Conservation (phyloP, 2,797 vertebrate genomes). For the Urosaurus nigricauda region DNA sequence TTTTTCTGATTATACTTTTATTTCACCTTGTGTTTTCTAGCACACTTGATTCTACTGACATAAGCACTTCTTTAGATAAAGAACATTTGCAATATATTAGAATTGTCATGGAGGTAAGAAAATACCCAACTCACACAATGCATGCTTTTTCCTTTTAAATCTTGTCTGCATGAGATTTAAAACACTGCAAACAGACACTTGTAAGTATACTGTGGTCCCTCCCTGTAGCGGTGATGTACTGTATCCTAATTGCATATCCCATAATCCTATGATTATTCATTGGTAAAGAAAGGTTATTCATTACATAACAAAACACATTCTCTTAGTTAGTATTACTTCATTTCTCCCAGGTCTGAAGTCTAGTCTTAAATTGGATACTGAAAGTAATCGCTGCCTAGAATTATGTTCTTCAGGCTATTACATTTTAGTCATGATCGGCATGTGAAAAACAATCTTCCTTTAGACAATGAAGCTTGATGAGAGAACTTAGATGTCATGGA, state of each 20-base stretch:
- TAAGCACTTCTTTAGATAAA: too few species aligned
- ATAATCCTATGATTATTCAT: not conserved
- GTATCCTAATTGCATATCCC: not conserved
- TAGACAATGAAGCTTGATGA: not conserved
- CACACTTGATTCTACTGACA: too few species aligned
- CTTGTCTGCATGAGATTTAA: too few species aligned
- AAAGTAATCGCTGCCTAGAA: not conserved
- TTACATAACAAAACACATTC: too few species aligned
- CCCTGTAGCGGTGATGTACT: not conserved
- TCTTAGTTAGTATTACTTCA: not conserved
- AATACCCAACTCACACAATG: too few species aligned
- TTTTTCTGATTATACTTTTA: too few species aligned
- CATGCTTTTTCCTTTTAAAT: too few species aligned
- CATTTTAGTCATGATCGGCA: not conserved
- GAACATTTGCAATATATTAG: too few species aligned
- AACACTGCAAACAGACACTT: not conserved
- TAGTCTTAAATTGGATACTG: not conserved
- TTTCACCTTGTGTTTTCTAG: too few species aligned
- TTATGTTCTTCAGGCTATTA: not conserved
- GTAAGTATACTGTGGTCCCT: not conserved
- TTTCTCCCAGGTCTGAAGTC: not conserved
- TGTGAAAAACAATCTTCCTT: not conserved
- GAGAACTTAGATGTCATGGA: not conserved
- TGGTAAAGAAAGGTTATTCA: not conserved
- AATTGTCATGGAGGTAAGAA: too few species aligned